Evolutionary conservation across 2,797 vertebrate genomes (phyloP).

Genomic region (Pseudochirops corinnae): DNA sequence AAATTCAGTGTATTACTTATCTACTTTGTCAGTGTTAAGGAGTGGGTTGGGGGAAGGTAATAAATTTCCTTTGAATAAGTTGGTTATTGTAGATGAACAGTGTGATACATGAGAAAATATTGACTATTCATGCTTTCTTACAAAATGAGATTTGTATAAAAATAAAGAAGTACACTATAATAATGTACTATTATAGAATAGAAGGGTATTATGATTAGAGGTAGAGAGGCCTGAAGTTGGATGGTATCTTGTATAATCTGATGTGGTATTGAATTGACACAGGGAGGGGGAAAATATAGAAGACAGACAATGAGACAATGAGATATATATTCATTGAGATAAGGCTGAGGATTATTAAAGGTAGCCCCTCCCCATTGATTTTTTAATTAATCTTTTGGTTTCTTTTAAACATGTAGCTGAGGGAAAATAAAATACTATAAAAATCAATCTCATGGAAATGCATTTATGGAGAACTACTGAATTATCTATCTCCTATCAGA

Average conservation of each 20-base stretch:
- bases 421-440: not conserved
- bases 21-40: conserved; percentile 65
- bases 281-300: conserved; percentile 24
- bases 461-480: not conserved
- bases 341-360: conserved; percentile 43
- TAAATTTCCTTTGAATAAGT: conserved; percentile 74
- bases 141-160: conserved; percentile 73
- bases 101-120: conserved; percentile 72
- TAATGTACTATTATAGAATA: conserved; percentile 63
- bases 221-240: conserved; percentile 56
- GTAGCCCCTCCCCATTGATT: conserved; percentile 24
- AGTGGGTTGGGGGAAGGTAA: conserved; percentile 61
- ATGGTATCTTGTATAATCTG: conserved; percentile 55
- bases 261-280: conserved; percentile 54
- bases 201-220: conserved; percentile 53
- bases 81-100: conserved; percentile 68
- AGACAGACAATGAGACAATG: conserved; percentile 21
- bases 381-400: not conserved
- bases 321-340: conserved; percentile 53
- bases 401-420: too few relatives aligned
- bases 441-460: not conserved
- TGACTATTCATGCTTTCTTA: conserved; percentile 74
- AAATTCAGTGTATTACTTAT: conserved; percentile 63
- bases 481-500: not conserved
- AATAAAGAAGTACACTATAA: conserved; percentile 66